Evolutionary conservation across 2,797 vertebrate genomes (phyloP), one percentile per base, ranked within the genome.

Genomic region (Alcedo atthis): DNA sequence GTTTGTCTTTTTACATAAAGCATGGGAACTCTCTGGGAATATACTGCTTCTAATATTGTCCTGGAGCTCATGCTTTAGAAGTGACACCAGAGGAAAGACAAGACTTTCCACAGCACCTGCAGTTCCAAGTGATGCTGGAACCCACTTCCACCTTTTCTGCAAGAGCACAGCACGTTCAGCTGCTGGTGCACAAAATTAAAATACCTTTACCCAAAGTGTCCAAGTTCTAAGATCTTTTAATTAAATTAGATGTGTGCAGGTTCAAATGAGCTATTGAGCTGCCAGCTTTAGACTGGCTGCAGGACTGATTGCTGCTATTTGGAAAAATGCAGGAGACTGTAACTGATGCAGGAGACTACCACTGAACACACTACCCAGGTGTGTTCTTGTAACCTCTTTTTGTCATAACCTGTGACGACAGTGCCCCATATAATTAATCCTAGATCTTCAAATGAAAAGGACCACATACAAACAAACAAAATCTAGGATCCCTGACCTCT

Each of bases 111-210:
- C 37, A 58, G 25, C 43, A 83, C 37, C 18, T 62, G 25, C 40
- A 45, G 13, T n/a, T 83, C 20, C 62, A 63, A 1, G 21, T 59
- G 51, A 14, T 66, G 17, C 8, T 75, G 62, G n/a, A 70, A 75
- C 26, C 10, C 46, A 25, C 10, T 62, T 64, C 40, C 49, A 40
- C 12, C 15, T 43, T 21, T 2, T 22, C 42, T 5, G 1, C 3
- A 49, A 0, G 0, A 75, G 25, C 5, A 18, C 6, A 45, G 7
- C 9, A 11, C 3, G 6, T 19, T 8, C 49, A 37, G 18, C 6
- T 48, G 32, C 18, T 5, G 4, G 9, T 49, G 10, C 12, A 74
- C 24, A 64, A 5, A 57, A 5, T 15, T 57, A 85, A 84, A 74
- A 43, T 7, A 2, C 35, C 59, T 22, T 42, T 54, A 24, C 8